phyloP scores from a whole-genome alignment of 2,888 invertebrate species.

The Aricia artaxerxes region DNA sequence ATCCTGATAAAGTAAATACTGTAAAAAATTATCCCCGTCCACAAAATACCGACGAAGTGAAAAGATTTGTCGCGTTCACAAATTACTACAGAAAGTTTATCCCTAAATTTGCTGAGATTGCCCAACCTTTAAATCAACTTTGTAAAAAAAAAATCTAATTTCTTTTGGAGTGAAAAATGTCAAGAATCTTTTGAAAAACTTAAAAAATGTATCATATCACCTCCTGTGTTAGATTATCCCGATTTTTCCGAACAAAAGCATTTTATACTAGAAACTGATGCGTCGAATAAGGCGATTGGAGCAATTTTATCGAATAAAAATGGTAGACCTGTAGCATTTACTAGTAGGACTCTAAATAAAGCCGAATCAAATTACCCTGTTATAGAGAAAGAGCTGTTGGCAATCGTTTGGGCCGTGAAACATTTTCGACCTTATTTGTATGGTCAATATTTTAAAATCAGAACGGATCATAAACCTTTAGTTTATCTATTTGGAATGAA shows the following conservation, averaged over 20 bases:
- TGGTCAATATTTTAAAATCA: no score
- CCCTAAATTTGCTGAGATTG: slow-evolving; percentile 36
- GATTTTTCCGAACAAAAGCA: slow-evolving; percentile 38
- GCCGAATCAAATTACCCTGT: slow-evolving; percentile 34
- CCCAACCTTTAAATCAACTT: slow-evolving; percentile 40
- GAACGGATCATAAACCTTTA: no score
- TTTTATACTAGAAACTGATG: slow-evolving; percentile 41
- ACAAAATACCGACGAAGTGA: slow-evolving; percentile 36
- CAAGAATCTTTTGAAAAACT: slow-evolving; percentile 36
- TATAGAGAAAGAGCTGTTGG: slow-evolving; percentile 33
- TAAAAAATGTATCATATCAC: slow-evolving; percentile 36
- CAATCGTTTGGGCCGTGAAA: no score
- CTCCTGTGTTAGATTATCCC: slow-evolving; percentile 41
- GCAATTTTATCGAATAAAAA: slow-evolving; percentile 30
- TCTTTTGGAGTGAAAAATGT: slow-evolving; percentile 37
- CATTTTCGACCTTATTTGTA: no score
- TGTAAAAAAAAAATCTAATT: slow-evolving; percentile 37
- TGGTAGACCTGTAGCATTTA: slow-evolving; percentile 38
- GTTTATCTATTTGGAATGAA: no score
- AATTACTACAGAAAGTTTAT: slow-evolving; percentile 38
- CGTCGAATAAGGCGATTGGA: slow-evolving; percentile 38
- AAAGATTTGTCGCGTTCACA: not conserved
- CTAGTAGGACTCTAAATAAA: slow-evolving; percentile 35
- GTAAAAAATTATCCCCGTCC: slow-evolving; percentile 38
- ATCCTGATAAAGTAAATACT: slow-evolving; percentile 34